Evolutionary conservation across 2,797 vertebrate species (phyloP).

Genomic region (Etheostoma perlongum): DNA sequence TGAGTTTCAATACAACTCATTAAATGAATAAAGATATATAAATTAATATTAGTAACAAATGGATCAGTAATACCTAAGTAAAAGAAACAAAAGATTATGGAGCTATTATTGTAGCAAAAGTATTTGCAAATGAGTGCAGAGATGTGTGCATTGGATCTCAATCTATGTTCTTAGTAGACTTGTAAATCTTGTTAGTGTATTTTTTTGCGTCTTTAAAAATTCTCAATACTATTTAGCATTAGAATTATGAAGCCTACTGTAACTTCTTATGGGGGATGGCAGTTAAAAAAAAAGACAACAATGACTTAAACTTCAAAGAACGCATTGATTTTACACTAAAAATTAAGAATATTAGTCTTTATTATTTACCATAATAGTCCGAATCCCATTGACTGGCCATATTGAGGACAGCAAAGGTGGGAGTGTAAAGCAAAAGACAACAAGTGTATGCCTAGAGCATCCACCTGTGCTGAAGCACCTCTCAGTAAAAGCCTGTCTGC

Average conservation of each 20-base stretch:
- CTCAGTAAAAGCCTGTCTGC: conserved; percentile 34
- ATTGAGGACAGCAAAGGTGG: conserved; percentile 6
- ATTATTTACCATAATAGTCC: not conserved
- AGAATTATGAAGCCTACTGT: not conserved
- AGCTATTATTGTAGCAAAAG: too few relatives aligned
- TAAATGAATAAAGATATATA: too few relatives aligned
- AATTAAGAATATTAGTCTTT: not conserved
- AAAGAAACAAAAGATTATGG: too few relatives aligned
- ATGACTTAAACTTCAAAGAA: not conserved
- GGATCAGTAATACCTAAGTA: too few relatives aligned
- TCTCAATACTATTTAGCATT: not conserved
- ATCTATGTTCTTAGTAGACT: too few relatives aligned
- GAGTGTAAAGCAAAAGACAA: not conserved
- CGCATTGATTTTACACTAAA: not conserved
- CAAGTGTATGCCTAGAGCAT: conserved; percentile 6
- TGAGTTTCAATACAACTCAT: not conserved
- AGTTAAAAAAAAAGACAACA: not conserved
- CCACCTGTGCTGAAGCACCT: conserved; percentile 43
- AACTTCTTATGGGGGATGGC: not conserved
- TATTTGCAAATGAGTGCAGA: too few relatives aligned
- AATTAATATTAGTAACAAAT: too few relatives aligned
- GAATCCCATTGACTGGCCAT: not conserved
- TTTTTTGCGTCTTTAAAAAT: too few relatives aligned
- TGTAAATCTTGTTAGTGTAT: too few relatives aligned
- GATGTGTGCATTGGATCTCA: too few relatives aligned